Evolutionary conservation across 2,888 invertebrate species (phyloP).

Genomic region (Lasioglossum malachurum): DNA sequence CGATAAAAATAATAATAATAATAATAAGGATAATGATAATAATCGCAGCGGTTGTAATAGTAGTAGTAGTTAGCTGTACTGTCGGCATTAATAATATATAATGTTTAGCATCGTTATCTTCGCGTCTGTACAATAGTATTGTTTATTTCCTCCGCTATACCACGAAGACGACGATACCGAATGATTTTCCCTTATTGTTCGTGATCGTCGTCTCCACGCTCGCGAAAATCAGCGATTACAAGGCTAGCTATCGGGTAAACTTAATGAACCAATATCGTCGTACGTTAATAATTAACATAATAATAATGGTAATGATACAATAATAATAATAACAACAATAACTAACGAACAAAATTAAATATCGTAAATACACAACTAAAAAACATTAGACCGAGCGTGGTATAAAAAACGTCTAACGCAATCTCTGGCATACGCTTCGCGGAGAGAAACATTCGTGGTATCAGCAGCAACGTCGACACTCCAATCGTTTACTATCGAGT

Average conservation of each 20-base stretch:
- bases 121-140: conserved; percentile 79
- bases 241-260: conserved; percentile 59
- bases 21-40: conserved; percentile 31
- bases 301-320: conserved; percentile 60
- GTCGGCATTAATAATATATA: conserved; percentile 78
- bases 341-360: conserved; percentile 67
- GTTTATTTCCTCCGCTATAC: conserved; percentile 22
- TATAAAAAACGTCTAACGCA: conserved; percentile 54
- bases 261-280: conserved; percentile 62
- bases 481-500: neutral
- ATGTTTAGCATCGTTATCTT: conserved; percentile 83
- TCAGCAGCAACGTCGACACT: conserved; percentile 6
- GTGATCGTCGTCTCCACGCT: conserved; percentile 9
- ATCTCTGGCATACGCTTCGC: conserved; percentile 39
- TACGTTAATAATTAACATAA: conserved; percentile 59
- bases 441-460: conserved; percentile 30
- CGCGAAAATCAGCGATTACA: conserved; percentile 38
- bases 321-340: conserved; percentile 68
- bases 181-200: conserved; percentile 4
- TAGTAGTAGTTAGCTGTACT: conserved; percentile 61
- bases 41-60: conserved; percentile 47
- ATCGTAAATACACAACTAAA: conserved; percentile 47
- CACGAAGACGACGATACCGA: conserved; percentile 10
- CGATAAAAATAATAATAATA: conserved; percentile 17
- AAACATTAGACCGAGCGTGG: conserved; percentile 48